Evolutionary conservation across 92 coral and sea anemone genomes (phyloP).

Genomic region (Ricordea florida): DNA sequence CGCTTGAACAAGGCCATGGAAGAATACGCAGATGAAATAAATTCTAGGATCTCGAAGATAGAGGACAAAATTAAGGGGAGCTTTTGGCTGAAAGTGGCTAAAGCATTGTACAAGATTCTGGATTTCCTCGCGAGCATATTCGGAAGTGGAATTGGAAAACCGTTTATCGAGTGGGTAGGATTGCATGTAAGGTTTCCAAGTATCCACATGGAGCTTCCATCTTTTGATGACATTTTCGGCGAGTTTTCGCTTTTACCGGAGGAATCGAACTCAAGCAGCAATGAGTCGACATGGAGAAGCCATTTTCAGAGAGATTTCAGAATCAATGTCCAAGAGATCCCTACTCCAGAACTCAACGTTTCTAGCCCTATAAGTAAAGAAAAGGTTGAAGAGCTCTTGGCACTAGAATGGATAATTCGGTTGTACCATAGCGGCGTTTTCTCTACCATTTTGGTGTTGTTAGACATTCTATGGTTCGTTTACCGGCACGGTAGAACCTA

Average conservation of each 20-base stretch:
- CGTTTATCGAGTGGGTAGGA: constrained; percentile 78
- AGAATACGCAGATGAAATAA: constrained; percentile 53
- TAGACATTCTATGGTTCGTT: constrained; percentile 77
- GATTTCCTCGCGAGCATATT: constrained; percentile 40
- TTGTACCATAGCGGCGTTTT: constrained; percentile 61
- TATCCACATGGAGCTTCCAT: constrained; percentile 34
- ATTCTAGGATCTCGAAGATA: constrained; percentile 53
- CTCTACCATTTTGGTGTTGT: constrained; percentile 54
- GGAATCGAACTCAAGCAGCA: not conserved
- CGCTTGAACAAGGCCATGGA: constrained; percentile 40
- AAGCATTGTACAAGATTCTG: constrained; percentile 39
- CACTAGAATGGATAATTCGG: constrained; percentile 70
- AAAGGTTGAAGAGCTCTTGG: constrained; percentile 61
- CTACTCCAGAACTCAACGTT: constrained; percentile 44
- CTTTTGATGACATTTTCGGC: constrained; percentile 57
- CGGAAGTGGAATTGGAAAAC: constrained; percentile 53
- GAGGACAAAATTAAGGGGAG: constrained; percentile 34
- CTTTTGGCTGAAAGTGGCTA: constrained; percentile 77
- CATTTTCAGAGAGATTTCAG: not conserved
- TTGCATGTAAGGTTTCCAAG: constrained; percentile 66
- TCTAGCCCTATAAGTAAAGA: constrained; percentile 51
- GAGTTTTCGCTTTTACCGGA: not conserved
- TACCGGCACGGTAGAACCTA: constrained; percentile 77
- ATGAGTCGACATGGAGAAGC: not conserved
- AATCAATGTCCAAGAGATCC: constrained; percentile 7